Base-by-base conservation (phyloP, 2,797 vertebrate genomes). In the Sternotherus odoratus region DNA sequence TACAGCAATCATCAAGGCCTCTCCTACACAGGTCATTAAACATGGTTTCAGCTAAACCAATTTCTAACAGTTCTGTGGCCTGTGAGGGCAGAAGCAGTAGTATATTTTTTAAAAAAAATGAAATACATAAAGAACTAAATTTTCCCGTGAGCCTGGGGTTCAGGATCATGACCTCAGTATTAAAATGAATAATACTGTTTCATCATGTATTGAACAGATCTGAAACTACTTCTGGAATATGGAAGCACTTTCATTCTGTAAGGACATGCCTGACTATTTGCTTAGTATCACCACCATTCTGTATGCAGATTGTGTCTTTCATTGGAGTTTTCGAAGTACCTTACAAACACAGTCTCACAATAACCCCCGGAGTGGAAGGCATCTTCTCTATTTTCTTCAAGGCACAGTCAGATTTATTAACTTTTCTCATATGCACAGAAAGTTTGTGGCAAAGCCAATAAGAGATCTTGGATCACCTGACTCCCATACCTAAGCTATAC, bases 121-220 rank as follows among this genome's bases (percentile, higher is more conserved):
- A 39, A 78, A 81, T 50, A 43, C 16, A 36, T 26, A 17, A 7
- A 16, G 26, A 13, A 66, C 46, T 49, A 79, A 69, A 6, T 46
- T 0, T 75, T 56, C 66, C 8, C 46, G 66, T 43, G 43, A 43
- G 5, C 57, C 15, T 0, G 79, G 16, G 30, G 63, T 5, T 46
- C 82, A 17, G 51, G 53, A 86, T 9, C 19, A 57, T 12, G 23
- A 21, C 7, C 19, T 56, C 15, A 49, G 5, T 17, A 7, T 21
- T 1, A 5, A 6, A 24, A 0, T 4, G 74, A 26, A 50, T 15
- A 43, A 80, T 11, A 23, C 12, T 77, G 33, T 69, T 36, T 36
- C 36, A 36, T 36, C n/a, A 36, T 69, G 12, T 4, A 72, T 49
- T 60, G 81, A 87, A 26, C 6, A 87, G 39, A 43, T 49, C 21